These are phyloP conservation scores for Machimus rusticus DNA, from an alignment of 2,888 invertebrate species.

Conservation along the genomic window DNA sequence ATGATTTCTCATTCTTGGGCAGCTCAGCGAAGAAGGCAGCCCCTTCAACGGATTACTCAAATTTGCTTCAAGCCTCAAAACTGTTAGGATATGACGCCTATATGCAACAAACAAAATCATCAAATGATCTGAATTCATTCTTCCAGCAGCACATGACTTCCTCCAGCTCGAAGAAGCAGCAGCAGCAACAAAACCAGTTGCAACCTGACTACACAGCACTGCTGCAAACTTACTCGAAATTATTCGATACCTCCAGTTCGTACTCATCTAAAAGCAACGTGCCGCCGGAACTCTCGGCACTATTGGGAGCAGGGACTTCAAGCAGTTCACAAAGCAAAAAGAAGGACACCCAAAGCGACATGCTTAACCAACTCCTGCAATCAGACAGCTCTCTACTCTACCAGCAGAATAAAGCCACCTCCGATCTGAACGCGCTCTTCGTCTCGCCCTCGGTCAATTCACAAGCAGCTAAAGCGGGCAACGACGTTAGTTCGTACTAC, in stretches of 20 bases:
- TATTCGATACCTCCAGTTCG: conserved; percentile 59
- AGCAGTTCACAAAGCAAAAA: conserved; percentile 33
- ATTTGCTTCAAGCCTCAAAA: conserved; percentile 60
- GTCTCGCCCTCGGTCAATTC: conserved; percentile 55
- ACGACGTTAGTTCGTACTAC: conserved; percentile 58
- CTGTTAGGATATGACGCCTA: conserved; percentile 61
- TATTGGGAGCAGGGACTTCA: conserved; percentile 51
- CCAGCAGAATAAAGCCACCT: conserved; percentile 59
- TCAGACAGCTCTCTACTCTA: conserved; percentile 58
- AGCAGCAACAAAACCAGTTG: conserved; percentile 54
- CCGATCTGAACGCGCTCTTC: conserved; percentile 59
- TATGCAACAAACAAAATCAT: conserved; percentile 60
- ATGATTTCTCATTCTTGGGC: conserved; percentile 59
- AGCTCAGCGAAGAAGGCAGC: conserved; percentile 49
- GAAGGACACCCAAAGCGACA: conserved; percentile 52
- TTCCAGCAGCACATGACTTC: conserved; percentile 50
- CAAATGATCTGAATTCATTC: conserved; percentile 53
- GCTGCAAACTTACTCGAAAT: conserved; percentile 60
- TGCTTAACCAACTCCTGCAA: conserved; percentile 60
- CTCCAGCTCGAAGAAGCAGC: conserved; percentile 46
- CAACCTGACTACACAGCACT: conserved; percentile 59
- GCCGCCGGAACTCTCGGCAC: conserved; percentile 56
- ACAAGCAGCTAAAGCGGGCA: conserved; percentile 48
- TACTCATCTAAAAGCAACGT: conserved; percentile 50
- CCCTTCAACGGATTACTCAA: conserved; percentile 57